A percentile compares a stretch with the other conserved stretches of the same genome.
phyloP scores from a whole-genome alignment of 2,113 vertebrate species.

The Helogale parvula region DNA sequence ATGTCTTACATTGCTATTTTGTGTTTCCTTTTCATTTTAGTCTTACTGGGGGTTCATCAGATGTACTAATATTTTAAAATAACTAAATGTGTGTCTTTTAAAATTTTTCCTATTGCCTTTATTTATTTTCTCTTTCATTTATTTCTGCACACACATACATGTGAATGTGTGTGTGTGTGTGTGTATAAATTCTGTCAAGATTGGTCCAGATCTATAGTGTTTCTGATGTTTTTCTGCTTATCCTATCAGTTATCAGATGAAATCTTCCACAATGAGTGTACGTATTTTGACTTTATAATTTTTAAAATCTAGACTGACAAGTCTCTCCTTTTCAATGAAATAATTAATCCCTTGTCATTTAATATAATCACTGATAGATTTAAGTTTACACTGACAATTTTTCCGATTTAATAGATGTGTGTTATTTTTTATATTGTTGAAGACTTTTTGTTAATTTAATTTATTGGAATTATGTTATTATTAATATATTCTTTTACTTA shows the following conservation, averaged over 20 bases:
- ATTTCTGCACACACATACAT: neutral
- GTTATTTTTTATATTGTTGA: neutral
- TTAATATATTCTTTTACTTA: neutral
- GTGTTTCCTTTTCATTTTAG: neutral
- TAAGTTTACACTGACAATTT: neutral
- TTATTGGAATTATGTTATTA: neutral
- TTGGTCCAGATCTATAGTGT: neutral
- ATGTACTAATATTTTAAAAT: neutral
- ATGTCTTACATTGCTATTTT: neutral
- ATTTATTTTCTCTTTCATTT: slow-evolving; percentile 2
- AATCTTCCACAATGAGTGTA: neutral
- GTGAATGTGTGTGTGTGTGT: neutral
- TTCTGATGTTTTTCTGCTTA: neutral
- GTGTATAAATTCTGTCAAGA: neutral
- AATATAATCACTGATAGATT: neutral
- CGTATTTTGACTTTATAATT: neutral
- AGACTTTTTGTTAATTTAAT: neutral
- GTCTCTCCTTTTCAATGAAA: neutral
- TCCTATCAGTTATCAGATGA: neutral
- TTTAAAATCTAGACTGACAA: neutral
- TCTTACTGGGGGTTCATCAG: neutral
- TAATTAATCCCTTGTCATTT: neutral
- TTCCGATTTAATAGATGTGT: neutral
- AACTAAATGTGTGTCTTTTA: neutral
- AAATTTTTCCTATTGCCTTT: neutral